A percentile compares a stretch with the other conserved stretches of the same genome.
These are phyloP conservation scores for Andrena praecox DNA, from an alignment of 2,888 invertebrate species.

Conservation along the genomic window DNA sequence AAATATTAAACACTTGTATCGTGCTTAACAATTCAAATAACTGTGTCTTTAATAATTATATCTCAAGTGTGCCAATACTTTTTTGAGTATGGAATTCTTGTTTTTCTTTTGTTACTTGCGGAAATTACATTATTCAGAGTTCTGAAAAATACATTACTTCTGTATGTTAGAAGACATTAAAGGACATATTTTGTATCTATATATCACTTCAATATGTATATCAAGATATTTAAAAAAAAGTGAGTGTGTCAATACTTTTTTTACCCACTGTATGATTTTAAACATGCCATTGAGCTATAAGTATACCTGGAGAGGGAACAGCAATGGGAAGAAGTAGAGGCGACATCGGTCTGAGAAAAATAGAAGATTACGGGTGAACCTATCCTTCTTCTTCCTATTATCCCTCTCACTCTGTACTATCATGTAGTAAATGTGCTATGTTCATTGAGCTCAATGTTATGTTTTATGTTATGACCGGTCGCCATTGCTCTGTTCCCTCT, in stretches of 20 bases:
- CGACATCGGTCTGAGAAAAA: no score
- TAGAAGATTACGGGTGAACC: no score
- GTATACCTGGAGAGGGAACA: no score
- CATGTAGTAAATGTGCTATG: no score
- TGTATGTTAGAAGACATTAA: constrained; percentile 7
- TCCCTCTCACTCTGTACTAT: no score
- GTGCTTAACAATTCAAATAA: background rate
- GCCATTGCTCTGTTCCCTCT: no score
- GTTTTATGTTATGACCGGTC: no score
- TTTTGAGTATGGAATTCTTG: constrained; percentile 10
- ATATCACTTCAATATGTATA: background rate
- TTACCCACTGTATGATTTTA: background rate
- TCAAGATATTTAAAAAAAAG: constrained; percentile 2
- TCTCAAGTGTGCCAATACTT: constrained; percentile 4
- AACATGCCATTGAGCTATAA: no score
- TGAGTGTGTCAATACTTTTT: background rate
- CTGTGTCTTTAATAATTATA: background rate
- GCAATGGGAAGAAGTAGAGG: no score
- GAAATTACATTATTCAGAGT: background rate
- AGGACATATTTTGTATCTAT: background rate
- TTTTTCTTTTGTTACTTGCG: background rate
- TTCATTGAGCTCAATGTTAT: no score
- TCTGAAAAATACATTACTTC: constrained; percentile 5
- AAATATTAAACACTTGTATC: constrained; percentile 18
- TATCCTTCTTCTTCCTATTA: no score